Evolutionary conservation across 2,888 invertebrate species (phyloP).

Genomic region (Thecophora atra): DNA sequence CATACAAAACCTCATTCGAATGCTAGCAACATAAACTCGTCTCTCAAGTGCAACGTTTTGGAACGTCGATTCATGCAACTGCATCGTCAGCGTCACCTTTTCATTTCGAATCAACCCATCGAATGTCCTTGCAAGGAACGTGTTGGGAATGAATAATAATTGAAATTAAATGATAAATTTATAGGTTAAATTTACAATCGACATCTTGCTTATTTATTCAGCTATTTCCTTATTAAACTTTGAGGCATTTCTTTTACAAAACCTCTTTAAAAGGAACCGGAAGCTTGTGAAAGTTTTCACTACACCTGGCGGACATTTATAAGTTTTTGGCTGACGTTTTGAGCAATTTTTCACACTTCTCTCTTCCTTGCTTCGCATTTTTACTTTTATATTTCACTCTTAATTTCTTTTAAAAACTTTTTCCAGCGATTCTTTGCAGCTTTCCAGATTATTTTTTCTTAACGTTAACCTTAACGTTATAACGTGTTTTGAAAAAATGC

Average conservation of each 20-base stretch:
- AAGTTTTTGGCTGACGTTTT: not conserved
- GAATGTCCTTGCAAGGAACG: conserved; percentile 36
- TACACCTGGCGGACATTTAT: not conserved
- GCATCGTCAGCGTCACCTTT: conserved; percentile 37
- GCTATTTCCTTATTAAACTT: too few species aligned
- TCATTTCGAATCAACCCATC: not conserved
- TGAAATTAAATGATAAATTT: not conserved
- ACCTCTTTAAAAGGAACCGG: too few species aligned
- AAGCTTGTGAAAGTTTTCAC: not conserved
- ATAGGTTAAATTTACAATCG: not conserved
- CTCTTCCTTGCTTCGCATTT: not conserved
- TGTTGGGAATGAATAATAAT: conserved; percentile 34
- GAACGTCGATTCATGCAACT: conserved; percentile 35
- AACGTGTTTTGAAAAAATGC: too few species aligned
- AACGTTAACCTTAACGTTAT: too few species aligned
- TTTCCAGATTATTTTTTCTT: not conserved
- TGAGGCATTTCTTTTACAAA: too few species aligned
- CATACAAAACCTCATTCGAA: not conserved
- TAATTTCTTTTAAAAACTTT: not conserved
- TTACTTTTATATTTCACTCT: conserved; percentile 6
- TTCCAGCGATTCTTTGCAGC: not conserved
- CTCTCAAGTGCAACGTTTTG: conserved; percentile 34
- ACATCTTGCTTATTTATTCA: not conserved
- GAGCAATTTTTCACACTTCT: not conserved
- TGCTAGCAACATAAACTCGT: conserved; percentile 4